Evolutionary conservation across 1,140 invertebrate species (phyloP).

Genomic region (Philopotamus ludificatus): DNA sequence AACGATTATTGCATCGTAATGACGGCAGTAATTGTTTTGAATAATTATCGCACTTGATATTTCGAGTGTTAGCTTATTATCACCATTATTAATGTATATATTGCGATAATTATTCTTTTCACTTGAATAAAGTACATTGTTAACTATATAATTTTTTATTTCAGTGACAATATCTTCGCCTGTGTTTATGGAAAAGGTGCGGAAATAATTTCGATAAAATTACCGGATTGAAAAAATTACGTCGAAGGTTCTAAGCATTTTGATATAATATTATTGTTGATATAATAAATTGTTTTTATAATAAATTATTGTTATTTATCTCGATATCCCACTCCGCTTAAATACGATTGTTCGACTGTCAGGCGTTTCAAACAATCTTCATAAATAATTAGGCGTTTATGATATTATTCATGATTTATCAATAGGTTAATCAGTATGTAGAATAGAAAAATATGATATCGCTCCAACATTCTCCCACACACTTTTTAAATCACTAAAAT

Average conservation of each 20-base stretch:
- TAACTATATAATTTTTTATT: not conserved
- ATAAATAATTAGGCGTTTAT: not conserved
- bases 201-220: slow-evolving; percentile 46
- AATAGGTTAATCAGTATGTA: not conserved
- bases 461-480: not conserved
- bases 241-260: not conserved
- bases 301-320: not conserved
- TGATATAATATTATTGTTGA: not conserved
- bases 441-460: not conserved
- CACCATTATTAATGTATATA: not conserved
- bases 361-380: too few species aligned
- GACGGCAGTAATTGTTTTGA: too few species aligned
- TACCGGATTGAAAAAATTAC: not conserved
- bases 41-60: too few species aligned
- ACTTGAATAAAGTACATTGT: not conserved
- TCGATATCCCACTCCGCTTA: too few species aligned
- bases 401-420: not conserved
- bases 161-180: slow-evolving; percentile 35
- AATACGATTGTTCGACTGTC: too few species aligned
- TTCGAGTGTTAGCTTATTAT: too few species aligned
- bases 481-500: not conserved
- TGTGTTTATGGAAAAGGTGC: slow-evolving; percentile 59
- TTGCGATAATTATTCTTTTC: not conserved
- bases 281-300: not conserved
- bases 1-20: too few species aligned